A percentile compares a stretch with the other conserved stretches of the same genome.
Evolutionary conservation across 1,140 invertebrate genomes (phyloP).

Genomic region (Leptopilina clavipes): DNA sequence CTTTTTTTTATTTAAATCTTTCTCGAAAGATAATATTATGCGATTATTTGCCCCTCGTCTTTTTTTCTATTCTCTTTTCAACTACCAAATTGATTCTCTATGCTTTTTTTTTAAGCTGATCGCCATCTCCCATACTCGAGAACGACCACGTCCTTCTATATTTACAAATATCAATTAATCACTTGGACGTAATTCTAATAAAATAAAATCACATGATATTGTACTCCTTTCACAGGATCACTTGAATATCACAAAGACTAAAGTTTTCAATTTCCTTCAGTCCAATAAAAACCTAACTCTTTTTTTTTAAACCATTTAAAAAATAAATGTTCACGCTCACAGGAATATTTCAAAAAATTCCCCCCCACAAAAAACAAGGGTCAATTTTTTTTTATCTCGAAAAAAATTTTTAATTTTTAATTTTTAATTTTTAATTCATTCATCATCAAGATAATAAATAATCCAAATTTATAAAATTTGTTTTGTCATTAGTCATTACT

Average conservation of each 20-base stretch:
- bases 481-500: too few relatives aligned
- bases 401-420: too few relatives aligned
- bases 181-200: background rate
- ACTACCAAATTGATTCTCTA: too few relatives aligned
- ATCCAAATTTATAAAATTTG: background rate
- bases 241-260: background rate
- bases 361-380: too few relatives aligned
- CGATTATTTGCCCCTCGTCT: background rate
- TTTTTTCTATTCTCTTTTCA: background rate
- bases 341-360: background rate
- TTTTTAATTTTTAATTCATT: too few relatives aligned
- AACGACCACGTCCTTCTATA: constrained; percentile 10
- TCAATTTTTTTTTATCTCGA: too few relatives aligned
- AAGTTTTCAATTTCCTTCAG: background rate
- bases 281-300: constrained; percentile 14
- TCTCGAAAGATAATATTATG: constrained; percentile 22
- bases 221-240: constrained; percentile 4
- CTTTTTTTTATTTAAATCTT: background rate
- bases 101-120: background rate
- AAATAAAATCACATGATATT: constrained; percentile 30
- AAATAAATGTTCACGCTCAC: background rate
- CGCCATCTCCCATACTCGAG: constrained; percentile 19
- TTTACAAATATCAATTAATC: background rate
- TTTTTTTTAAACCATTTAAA: background rate
- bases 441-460: background rate